These are phyloP conservation scores for Adineta ricciae DNA, from an alignment of 2,888 invertebrate species.

Conservation along the genomic window DNA sequence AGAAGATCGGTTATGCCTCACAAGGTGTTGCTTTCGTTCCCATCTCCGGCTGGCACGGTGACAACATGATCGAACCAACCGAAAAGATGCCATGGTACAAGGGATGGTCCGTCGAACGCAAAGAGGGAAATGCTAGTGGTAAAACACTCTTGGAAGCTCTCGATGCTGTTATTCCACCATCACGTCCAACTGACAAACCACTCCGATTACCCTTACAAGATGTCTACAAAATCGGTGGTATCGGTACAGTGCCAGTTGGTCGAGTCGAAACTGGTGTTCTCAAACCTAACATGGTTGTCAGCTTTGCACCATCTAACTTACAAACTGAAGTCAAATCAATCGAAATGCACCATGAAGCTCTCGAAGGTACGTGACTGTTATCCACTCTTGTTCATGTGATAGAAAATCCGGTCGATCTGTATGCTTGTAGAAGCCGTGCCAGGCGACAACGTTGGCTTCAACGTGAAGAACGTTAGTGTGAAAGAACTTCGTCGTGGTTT, in stretches of 20 bases:
- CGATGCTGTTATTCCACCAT: constrained; percentile 86
- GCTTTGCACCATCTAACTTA: constrained; percentile 87
- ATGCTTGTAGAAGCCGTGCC: constrained; percentile 70
- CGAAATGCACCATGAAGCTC: constrained; percentile 99
- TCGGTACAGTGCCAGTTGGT: constrained; percentile 99
- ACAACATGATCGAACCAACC: constrained; percentile 96
- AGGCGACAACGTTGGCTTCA: constrained; percentile 99
- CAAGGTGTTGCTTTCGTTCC: constrained; percentile 93
- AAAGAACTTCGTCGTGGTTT: constrained; percentile 99
- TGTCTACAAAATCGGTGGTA: constrained; percentile 99
- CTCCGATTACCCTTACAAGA: constrained; percentile 97
- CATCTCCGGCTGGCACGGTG: constrained; percentile 99
- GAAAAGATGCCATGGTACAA: constrained; percentile 81
- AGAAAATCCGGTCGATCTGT: too few species aligned
- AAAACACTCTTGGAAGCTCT: constrained; percentile 92
- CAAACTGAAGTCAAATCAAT: constrained; percentile 98
- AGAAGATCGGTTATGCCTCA: constrained; percentile 99
- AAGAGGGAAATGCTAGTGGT: constrained; percentile 76
- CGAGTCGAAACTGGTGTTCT: constrained; percentile 86
- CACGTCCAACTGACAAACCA: constrained; percentile 88
- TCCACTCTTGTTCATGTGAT: too few species aligned
- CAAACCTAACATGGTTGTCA: constrained; percentile 63
- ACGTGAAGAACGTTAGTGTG: constrained; percentile 99
- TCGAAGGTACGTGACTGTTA: constrained; percentile 46
- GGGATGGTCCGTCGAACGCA: constrained; percentile 84